These are phyloP conservation scores for Drosophila demipolita DNA, from an alignment of 2,888 invertebrate genomes.

Conservation along the genomic window DNA sequence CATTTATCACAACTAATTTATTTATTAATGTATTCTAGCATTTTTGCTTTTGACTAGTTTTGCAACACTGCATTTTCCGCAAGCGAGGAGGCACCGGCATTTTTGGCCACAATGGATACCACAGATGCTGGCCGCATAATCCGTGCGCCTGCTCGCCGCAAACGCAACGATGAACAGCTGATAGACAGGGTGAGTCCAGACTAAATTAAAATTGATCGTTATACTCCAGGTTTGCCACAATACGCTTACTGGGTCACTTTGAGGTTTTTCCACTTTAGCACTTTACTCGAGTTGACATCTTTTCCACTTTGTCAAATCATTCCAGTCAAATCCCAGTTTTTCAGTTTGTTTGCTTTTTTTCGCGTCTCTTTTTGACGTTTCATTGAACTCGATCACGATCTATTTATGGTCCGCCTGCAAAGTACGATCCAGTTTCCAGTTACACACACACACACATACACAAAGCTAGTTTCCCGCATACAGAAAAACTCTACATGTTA, in stretches of 20 bases:
- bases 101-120: conserved; percentile 71
- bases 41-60: conserved; percentile 21
- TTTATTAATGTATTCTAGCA: conserved; percentile 4
- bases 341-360: conserved; percentile 2
- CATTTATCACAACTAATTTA: not conserved
- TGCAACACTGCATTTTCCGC: conserved; percentile 11
- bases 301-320: conserved; percentile 19
- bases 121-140: conserved; percentile 87
- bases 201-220: not conserved
- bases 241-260: conserved; percentile 15
- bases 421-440: conserved; percentile 70
- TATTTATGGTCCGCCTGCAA: conserved; percentile 54
- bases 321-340: conserved; percentile 2
- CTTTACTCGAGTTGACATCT: conserved; percentile 25
- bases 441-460: conserved; percentile 5
- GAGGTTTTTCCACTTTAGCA: not conserved
- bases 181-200: conserved; percentile 90
- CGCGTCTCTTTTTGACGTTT: conserved; percentile 38
- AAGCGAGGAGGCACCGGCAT: not conserved
- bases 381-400: conserved; percentile 61
- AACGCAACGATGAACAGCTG: conserved; percentile 91
- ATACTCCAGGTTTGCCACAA: not conserved
- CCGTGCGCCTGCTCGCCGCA: conserved; percentile 91
- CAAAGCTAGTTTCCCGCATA: conserved; percentile 22
- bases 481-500: conserved; percentile 16